These are phyloP conservation scores for Dascyllus trimaculatus DNA, from an alignment of 2,113 vertebrate genomes.

Conservation along the genomic window DNA sequence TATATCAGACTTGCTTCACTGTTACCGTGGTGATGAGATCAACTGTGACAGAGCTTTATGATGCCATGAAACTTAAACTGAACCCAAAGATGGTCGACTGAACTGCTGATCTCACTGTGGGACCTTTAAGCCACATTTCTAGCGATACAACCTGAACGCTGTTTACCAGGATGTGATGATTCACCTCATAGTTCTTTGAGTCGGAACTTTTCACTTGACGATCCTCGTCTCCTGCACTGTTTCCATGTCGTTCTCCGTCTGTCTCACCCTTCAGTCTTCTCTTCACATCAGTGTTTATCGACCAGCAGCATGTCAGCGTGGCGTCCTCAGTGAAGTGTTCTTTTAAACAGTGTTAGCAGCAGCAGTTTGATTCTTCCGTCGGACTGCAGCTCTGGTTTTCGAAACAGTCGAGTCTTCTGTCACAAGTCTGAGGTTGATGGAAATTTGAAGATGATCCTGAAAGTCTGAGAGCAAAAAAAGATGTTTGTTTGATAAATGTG, in stretches of 20 bases:
- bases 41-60: not conserved
- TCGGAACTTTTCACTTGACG: not conserved
- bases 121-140: not conserved
- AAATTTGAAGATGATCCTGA: not conserved
- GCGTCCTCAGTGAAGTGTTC: constrained; percentile 6
- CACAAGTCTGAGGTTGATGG: not conserved
- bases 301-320: not conserved
- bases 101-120: not conserved
- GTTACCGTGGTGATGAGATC: too few species aligned
- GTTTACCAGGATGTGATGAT: constrained; percentile 9
- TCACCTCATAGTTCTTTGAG: not conserved
- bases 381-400: not conserved
- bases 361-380: not conserved
- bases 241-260: not conserved
- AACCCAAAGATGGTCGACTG: not conserved
- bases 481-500: not conserved
- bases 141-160: not conserved
- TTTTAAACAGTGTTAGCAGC: not conserved
- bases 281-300: not conserved
- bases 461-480: not conserved
- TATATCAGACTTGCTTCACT: too few species aligned
- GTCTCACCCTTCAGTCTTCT: not conserved
- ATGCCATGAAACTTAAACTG: too few species aligned
- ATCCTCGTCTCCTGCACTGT: not conserved
- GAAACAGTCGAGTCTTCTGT: not conserved